Evolutionary conservation across 1,140 invertebrate genomes (phyloP).

Genomic region (Drosophila rufa): DNA sequence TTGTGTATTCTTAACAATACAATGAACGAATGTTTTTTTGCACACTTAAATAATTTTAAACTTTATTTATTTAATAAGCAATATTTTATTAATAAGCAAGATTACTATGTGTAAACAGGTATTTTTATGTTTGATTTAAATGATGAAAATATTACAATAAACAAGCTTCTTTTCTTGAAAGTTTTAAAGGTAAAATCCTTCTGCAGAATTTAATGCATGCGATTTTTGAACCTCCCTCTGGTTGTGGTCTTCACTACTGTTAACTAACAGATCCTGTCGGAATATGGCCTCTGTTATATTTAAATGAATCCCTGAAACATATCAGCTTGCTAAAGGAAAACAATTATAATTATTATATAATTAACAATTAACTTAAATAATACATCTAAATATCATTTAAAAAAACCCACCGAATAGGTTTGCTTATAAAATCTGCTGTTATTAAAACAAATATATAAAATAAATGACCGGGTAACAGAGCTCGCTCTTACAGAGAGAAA

Average conservation of each 20-base stretch:
- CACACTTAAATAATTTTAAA: too few relatives aligned
- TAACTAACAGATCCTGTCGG: background rate
- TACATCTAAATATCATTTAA: background rate
- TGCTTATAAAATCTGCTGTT: background rate
- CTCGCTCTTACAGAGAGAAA: background rate
- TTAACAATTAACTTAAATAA: too few relatives aligned
- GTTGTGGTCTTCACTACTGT: slow-evolving; percentile 53
- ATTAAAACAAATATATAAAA: background rate
- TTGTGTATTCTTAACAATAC: too few relatives aligned
- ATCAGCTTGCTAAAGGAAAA: rapidly evolving
- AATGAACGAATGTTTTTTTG: too few relatives aligned
- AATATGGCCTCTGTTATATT: slow-evolving; percentile 1
- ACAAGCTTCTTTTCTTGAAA: background rate
- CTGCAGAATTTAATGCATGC: slow-evolving; percentile 43
- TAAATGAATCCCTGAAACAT: background rate
- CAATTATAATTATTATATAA: too few relatives aligned
- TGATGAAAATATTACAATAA: too few relatives aligned
- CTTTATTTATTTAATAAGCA: too few relatives aligned
- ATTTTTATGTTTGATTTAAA: too few relatives aligned
- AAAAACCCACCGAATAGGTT: too few relatives aligned
- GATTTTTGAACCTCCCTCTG: background rate
- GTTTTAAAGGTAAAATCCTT: background rate
- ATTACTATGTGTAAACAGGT: too few relatives aligned
- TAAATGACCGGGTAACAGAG: slow-evolving; percentile 68
- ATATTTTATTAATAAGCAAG: too few relatives aligned